A percentile compares a stretch with the other conserved stretches of the same genome.
These are phyloP conservation scores for Tarsius wallacei DNA, from an alignment of 2,797 vertebrate species.

Conservation along the genomic window DNA sequence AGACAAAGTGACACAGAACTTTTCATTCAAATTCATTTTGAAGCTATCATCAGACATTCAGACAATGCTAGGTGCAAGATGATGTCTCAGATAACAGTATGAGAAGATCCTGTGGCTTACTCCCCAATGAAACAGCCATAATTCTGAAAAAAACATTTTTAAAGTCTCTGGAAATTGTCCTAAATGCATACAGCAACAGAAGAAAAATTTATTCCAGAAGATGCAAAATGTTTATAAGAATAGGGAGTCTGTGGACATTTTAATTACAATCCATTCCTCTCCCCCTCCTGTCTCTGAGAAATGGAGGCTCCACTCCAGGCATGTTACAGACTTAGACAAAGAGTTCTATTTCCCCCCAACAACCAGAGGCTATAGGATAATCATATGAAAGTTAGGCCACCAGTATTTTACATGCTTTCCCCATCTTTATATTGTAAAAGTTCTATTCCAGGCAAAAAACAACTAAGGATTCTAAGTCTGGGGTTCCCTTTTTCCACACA, in stretches of 20 bases:
- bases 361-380: not conserved
- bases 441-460: not conserved
- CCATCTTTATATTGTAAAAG: not conserved
- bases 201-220: not conserved
- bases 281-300: not conserved
- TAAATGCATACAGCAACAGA: not conserved
- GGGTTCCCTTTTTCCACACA: not conserved
- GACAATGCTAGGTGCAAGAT: not conserved
- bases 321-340: not conserved
- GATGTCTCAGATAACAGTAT: not conserved
- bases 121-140: not conserved
- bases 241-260: not conserved
- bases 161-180: not conserved
- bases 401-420: not conserved
- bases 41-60: not conserved
- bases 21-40: not conserved
- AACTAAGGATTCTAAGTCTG: not conserved
- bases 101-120: not conserved
- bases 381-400: not conserved
- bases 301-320: too few species aligned
- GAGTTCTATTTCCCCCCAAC: not conserved
- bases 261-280: not conserved
- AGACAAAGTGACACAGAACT: not conserved
- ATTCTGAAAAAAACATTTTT: not conserved
- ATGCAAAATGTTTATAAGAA: not conserved